Conservation (phyloP, 2,797 vertebrate genomes). For the Paratrypauchen microcephalus region DNA sequence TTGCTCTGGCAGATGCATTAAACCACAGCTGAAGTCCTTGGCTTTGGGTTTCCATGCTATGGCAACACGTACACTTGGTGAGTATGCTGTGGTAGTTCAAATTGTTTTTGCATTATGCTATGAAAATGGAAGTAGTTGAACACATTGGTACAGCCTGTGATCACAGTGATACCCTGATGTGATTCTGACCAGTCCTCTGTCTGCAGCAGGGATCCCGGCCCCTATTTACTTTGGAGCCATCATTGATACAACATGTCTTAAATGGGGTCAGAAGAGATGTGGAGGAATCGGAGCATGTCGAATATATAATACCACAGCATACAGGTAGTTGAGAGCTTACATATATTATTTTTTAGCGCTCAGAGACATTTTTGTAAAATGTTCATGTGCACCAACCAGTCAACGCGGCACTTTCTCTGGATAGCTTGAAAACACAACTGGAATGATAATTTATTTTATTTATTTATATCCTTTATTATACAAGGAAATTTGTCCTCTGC, state of each 20-base stretch:
- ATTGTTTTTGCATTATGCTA: background rate
- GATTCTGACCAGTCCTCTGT: conserved; percentile 8
- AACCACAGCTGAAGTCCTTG: conserved; percentile 76
- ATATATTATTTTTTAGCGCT: background rate
- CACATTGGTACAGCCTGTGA: background rate
- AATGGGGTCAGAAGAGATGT: conserved; percentile 83
- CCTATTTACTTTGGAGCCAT: conserved; percentile 85
- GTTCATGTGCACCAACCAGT: no score
- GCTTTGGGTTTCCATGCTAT: conserved; percentile 72
- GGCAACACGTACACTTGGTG: conserved; percentile 72
- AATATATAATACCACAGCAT: conserved; percentile 81
- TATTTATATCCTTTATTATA: no score
- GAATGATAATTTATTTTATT: no score
- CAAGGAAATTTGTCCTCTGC: no score
- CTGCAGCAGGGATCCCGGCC: conserved; percentile 76
- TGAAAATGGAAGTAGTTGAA: background rate
- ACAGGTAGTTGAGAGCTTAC: conserved; percentile 68
- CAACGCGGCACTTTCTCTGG: no score
- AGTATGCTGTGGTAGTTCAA: conserved; percentile 12
- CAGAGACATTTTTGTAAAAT: no score
- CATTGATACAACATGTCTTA: conserved; percentile 90
- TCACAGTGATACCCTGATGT: background rate
- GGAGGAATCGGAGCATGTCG: conserved; percentile 84
- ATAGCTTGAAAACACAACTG: no score
- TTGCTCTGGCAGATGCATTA: conserved; percentile 68